These are phyloP conservation scores for Rugalucina vietnamica DNA, from an alignment of 2,888 invertebrate genomes.

Conservation along the genomic window DNA sequence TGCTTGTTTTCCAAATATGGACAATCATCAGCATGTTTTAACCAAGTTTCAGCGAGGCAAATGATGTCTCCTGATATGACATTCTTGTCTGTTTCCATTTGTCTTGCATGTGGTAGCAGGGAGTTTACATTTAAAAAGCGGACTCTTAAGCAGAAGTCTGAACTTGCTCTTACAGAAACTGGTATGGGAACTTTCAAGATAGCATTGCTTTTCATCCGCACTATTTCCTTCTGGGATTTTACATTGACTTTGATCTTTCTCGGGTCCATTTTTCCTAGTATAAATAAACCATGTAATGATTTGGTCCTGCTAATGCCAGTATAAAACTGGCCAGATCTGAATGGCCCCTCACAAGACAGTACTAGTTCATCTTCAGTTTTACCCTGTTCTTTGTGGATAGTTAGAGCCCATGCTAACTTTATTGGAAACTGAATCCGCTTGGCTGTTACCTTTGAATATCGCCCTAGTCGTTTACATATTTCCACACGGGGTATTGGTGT, in stretches of 20 bases:
- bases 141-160: constrained; percentile 12
- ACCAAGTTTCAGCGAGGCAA: background rate
- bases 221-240: background rate
- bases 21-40: background rate
- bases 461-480: constrained; percentile 10
- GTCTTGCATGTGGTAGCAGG: background rate
- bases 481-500: constrained; percentile 26
- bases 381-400: constrained; percentile 43
- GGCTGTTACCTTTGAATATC: constrained; percentile 27
- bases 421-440: constrained; percentile 36
- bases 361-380: constrained; percentile 37
- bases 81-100: background rate
- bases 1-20: background rate
- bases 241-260: constrained; percentile 9
- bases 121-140: constrained; percentile 27
- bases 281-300: constrained; percentile 7
- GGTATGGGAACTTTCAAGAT: constrained; percentile 9
- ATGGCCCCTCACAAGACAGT: constrained; percentile 21
- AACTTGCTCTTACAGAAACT: background rate
- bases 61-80: background rate
- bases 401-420: constrained; percentile 41
- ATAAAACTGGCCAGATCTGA: constrained; percentile 27
- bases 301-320: constrained; percentile 23
- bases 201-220: background rate
- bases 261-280: background rate